Conservation (phyloP, 2,797 vertebrate species). For the Pantherophis vulpinus region DNA sequence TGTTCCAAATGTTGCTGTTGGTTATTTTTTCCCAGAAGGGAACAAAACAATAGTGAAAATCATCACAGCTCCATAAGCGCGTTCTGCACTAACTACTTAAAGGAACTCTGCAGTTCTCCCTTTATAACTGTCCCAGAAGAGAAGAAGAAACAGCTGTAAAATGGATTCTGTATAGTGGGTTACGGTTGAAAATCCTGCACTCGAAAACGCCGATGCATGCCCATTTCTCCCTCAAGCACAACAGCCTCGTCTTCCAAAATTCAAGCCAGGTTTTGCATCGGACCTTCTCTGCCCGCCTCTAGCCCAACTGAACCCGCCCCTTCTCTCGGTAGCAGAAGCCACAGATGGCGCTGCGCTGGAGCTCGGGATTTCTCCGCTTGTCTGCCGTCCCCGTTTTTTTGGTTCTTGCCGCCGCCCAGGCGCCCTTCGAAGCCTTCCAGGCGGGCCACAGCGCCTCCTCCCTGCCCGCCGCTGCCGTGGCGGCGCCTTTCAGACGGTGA, state of each 20-base stretch:
- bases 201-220: not conserved
- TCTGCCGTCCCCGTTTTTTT: fast-evolving
- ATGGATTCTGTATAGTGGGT: not conserved
- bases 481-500: constrained; percentile 33
- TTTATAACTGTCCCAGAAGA: not conserved
- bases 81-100: not conserved
- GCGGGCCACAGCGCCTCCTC: constrained; percentile 30
- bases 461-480: not conserved
- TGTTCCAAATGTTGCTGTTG: not conserved
- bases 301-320: not conserved
- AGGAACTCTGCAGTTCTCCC: not conserved
- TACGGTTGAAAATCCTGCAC: not conserved
- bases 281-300: not conserved
- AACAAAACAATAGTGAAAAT: not conserved
- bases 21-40: not conserved
- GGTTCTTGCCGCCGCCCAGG: not conserved
- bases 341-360: not conserved
- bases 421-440: not conserved
- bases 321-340: not conserved
- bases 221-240: not conserved
- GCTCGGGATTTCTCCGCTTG: not conserved
- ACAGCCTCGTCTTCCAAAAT: not conserved
- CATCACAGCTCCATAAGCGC: not conserved
- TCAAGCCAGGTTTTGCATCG: not conserved
- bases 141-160: not conserved